Conservation (phyloP, 2,797 vertebrate species). For the Gymnopithys bicolor region DNA sequence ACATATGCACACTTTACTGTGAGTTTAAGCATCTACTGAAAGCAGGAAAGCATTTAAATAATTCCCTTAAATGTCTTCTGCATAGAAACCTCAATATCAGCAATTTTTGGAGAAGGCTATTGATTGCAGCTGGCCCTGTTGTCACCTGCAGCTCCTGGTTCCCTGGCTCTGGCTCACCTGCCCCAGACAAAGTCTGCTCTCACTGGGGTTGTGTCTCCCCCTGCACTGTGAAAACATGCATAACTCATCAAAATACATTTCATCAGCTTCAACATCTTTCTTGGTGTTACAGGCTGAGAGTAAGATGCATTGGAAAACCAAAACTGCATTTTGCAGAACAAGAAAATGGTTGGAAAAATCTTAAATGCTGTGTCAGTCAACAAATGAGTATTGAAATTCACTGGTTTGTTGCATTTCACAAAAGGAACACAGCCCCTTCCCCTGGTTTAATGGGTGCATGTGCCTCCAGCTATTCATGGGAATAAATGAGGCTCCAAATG, state of each 20-base stretch:
- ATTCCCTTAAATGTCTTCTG: not conserved
- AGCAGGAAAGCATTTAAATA: not conserved
- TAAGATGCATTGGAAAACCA: not conserved
- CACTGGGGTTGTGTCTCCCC: accelerated
- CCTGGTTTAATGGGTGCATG: not conserved
- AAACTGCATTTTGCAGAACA: not conserved
- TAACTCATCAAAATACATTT: not conserved
- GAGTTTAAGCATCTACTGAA: not conserved
- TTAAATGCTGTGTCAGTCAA: accelerated
- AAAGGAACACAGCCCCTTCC: not conserved
- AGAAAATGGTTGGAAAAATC: not conserved
- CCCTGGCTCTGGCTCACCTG: not conserved
- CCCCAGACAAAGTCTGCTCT: not conserved
- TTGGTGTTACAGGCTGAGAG: not conserved
- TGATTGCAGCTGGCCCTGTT: not conserved
- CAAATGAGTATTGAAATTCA: not conserved
- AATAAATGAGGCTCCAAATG: not conserved
- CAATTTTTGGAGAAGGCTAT: not conserved
- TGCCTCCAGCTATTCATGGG: not conserved
- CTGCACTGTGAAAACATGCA: accelerated
- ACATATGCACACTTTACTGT: not conserved
- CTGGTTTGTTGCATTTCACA: not conserved
- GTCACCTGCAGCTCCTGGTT: not conserved
- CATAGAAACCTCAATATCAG: not conserved
- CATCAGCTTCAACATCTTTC: not conserved